phyloP scores from a whole-genome alignment of 1,140 invertebrate species.

The Cherax destructor region DNA sequence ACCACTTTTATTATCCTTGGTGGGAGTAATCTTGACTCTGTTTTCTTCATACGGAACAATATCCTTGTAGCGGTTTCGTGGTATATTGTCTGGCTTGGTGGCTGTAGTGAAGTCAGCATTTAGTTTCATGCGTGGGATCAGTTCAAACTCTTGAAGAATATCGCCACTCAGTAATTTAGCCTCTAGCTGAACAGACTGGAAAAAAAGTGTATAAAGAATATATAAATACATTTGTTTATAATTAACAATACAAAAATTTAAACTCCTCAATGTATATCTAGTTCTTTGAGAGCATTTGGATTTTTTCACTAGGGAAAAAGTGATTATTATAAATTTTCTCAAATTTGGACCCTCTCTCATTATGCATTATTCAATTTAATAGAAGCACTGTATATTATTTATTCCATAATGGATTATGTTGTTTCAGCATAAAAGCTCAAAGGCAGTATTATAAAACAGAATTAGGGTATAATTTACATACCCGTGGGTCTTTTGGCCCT shows the following conservation, averaged over 20 bases:
- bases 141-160: slow-evolving; percentile 90
- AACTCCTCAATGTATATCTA: too few species aligned
- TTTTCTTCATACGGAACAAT: slow-evolving; percentile 93
- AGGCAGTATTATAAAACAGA: slow-evolving; percentile 51
- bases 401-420: too few species aligned
- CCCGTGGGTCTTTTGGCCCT: slow-evolving; percentile 51
- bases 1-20: slow-evolving; percentile 87
- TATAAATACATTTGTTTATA: too few species aligned
- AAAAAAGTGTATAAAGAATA: not conserved
- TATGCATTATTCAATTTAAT: too few species aligned
- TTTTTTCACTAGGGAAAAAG: too few species aligned
- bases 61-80: slow-evolving; percentile 80
- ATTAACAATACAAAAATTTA: too few species aligned
- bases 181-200: slow-evolving; percentile 86
- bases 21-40: slow-evolving; percentile 84
- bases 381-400: too few species aligned
- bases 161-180: slow-evolving; percentile 87
- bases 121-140: slow-evolving; percentile 86
- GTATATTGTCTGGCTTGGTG: slow-evolving; percentile 80
- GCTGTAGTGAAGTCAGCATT: slow-evolving; percentile 83
- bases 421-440: not conserved
- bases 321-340: too few species aligned
- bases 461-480: slow-evolving; percentile 3
- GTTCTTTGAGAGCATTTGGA: too few species aligned
- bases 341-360: too few species aligned